Base-by-base conservation (phyloP, 2,797 vertebrate genomes). In the Aldrovandia affinis region DNA sequence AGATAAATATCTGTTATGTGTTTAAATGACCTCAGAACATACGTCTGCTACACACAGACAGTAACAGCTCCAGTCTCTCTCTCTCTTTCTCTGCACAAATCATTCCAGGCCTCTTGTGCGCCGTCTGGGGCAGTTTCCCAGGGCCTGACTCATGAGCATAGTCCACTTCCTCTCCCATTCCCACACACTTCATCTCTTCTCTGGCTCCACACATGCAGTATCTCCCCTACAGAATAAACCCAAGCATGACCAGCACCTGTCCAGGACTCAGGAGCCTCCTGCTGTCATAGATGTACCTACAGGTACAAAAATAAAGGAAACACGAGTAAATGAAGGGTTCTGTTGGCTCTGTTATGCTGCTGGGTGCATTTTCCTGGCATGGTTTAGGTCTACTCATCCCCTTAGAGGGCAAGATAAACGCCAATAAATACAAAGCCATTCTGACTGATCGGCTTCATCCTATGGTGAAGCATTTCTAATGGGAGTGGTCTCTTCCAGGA, bases 81-180 rank as follows among this genome's bases (percentile, higher is more conserved):
- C 39, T 79, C 63, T 20, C 57, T 61, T 20, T 61, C 33, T 30
- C 39, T 28, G 12, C 55, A 61, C 36, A 59, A 61, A 63, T 81
- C 54, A 59, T 81, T 81, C 54, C 36, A 28, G 33, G 57, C 52
- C n/a, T 81, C 55, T 28, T 81, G 54, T 36, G 39, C 44, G 54
- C 61, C 44, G 36, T 55, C 80, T 81, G 55, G 55, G 55, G 54
- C 57, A 44, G 57, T 61, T 81, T 81, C 80, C 54, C 57, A 61
- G 55, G 80, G 57, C 57, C 80, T 42, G 28, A 39, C 33, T 39
- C 54, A 73, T 57, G 30, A 61, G 54, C 39, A 63, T n/a, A 8
- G 22, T 36, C 54, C 22, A n/a, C 28, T 81, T 81, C 57, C 55
- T 44, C 18, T 28, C 30, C 8, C 36, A 61, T 81, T 81, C 80